Evolutionary conservation across 2,113 vertebrate genomes (phyloP).

Genomic region (Lagopus leucura): DNA sequence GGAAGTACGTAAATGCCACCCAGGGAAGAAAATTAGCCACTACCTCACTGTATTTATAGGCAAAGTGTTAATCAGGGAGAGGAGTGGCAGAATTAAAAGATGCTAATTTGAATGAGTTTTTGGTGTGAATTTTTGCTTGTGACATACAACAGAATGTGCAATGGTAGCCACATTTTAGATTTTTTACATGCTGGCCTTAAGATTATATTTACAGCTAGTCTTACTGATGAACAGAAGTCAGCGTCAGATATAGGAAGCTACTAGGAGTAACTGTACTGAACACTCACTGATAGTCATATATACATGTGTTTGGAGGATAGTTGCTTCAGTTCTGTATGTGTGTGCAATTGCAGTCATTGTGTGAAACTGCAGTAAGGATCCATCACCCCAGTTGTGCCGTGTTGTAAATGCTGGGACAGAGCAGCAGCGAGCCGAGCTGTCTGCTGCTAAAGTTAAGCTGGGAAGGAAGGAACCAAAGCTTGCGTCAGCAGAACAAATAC

Average conservation of each 20-base stretch:
- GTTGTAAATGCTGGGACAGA: background rate
- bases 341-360: background rate
- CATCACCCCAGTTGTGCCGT: background rate
- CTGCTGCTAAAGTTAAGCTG: background rate
- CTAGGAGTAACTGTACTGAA: background rate
- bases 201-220: constrained; percentile 4
- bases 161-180: background rate
- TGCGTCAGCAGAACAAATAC: constrained; percentile 14
- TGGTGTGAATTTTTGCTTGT: constrained; percentile 8
- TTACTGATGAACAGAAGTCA: background rate
- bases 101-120: background rate
- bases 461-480: constrained; percentile 14
- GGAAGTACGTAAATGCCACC: background rate
- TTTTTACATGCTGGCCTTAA: constrained; percentile 20
- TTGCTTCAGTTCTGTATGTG: background rate
- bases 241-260: background rate
- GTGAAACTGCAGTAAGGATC: background rate
- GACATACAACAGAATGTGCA: background rate
- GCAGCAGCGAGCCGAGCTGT: background rate
- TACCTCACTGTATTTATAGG: background rate
- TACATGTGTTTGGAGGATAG: background rate
- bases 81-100: background rate
- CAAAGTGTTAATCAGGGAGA: background rate
- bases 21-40: background rate
- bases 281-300: constrained; percentile 1